A percentile compares a stretch with the other conserved stretches of the same genome.
Evolutionary conservation across 2,888 invertebrate species (phyloP).

Genomic region (Eudemis profundana): DNA sequence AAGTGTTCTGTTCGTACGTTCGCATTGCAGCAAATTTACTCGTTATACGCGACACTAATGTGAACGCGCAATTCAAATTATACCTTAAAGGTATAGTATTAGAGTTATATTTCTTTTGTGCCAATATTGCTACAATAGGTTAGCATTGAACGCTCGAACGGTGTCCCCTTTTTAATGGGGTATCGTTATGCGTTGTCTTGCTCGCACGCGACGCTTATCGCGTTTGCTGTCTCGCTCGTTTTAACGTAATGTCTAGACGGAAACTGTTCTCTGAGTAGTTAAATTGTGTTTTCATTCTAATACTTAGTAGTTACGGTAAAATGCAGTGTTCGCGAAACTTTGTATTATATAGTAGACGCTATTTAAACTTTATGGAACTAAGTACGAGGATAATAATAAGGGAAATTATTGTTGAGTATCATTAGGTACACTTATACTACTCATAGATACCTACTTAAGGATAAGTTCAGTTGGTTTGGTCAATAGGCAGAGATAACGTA

Average conservation of each 20-base stretch:
- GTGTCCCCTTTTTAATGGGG: conserved; percentile 40
- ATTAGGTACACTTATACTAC: too few relatives aligned
- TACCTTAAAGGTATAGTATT: rapidly evolving
- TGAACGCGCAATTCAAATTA: neutral
- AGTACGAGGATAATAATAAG: too few relatives aligned
- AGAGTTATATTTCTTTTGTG: neutral
- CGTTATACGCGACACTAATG: neutral
- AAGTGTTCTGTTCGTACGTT: conserved; percentile 19
- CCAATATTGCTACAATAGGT: conserved; percentile 17
- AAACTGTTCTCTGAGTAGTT: conserved; percentile 7
- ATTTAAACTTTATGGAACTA: too few relatives aligned
- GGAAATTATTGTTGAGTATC: too few relatives aligned
- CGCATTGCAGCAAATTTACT: conserved; percentile 15
- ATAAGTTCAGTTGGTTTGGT: too few relatives aligned
- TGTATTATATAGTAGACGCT: too few relatives aligned
- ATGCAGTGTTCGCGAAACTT: neutral
- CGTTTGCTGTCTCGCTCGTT: conserved; percentile 27
- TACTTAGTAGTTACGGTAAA: neutral
- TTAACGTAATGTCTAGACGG: conserved; percentile 30
- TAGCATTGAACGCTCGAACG: conserved; percentile 25
- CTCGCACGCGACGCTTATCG: conserved; percentile 1
- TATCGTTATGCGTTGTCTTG: conserved; percentile 27
- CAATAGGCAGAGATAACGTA: too few relatives aligned
- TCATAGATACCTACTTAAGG: too few relatives aligned
- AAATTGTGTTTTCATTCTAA: too few relatives aligned